Percentiles rank a stretch among this genome's conserved stretches.
Evolutionary conservation across 2,888 invertebrate genomes (phyloP).

Genomic region (Argynnis bischoffii): DNA sequence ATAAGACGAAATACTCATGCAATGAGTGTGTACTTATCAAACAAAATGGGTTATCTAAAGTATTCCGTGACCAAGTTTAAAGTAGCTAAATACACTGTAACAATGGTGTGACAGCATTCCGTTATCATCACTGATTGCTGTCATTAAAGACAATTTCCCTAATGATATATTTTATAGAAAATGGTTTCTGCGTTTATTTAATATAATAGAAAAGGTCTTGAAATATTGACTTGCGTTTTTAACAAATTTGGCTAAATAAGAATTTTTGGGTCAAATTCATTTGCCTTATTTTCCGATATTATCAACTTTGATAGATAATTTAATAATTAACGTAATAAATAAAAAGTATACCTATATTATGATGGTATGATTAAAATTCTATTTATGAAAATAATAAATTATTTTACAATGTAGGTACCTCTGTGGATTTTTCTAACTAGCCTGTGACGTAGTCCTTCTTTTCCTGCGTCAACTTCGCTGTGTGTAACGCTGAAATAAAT

Average conservation of each 20-base stretch:
- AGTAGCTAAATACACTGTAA: too few species aligned
- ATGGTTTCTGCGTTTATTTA: too few species aligned
- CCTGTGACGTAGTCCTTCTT: slow-evolving; percentile 72
- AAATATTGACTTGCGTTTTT: too few species aligned
- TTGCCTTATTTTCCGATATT: too few species aligned
- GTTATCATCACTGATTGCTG: not conserved
- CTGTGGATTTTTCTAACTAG: slow-evolving; percentile 75
- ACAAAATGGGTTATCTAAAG: not conserved
- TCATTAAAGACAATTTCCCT: slow-evolving; percentile 1
- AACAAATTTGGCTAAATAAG: too few species aligned
- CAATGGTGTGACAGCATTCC: not conserved
- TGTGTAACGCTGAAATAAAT: slow-evolving; percentile 53
- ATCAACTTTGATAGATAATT: too few species aligned
- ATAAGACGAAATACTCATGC: not conserved
- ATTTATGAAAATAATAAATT: not conserved
- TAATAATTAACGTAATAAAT: too few species aligned
- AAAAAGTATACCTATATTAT: too few species aligned
- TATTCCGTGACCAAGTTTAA: not conserved
- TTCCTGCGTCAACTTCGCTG: slow-evolving; percentile 64
- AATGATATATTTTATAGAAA: not conserved
- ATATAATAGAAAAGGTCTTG: too few species aligned
- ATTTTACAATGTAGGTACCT: slow-evolving; percentile 53
- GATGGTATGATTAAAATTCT: too few species aligned
- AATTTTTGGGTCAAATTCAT: too few species aligned
- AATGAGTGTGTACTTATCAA: not conserved